Conservation (phyloP, 2,113 vertebrate genomes). For the Carassius carassius region DNA sequence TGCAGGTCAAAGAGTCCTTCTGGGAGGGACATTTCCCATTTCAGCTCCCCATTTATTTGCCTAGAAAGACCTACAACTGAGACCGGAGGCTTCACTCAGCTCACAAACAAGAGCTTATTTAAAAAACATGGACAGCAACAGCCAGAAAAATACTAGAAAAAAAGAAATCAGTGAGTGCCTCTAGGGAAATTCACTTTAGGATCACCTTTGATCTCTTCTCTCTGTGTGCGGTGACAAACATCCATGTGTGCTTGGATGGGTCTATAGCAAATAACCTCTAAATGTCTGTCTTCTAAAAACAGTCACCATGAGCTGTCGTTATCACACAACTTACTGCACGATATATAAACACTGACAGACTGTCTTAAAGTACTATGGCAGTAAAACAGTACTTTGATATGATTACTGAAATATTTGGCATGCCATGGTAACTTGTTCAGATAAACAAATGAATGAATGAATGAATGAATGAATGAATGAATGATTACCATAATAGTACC, state of each 20-base stretch:
- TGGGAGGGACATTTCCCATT: slow-evolving; percentile 15
- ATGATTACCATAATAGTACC: no score
- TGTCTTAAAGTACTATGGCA: background rate
- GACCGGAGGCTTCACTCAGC: background rate
- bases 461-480: no score
- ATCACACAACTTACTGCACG: slow-evolving; percentile 26
- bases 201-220: slow-evolving; percentile 46
- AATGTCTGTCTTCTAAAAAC: slow-evolving; percentile 19
- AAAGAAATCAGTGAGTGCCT: background rate
- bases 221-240: background rate
- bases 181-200: slow-evolving; percentile 33
- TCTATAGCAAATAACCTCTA: slow-evolving; percentile 23
- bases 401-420: no score
- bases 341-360: background rate
- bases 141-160: background rate
- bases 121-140: background rate
- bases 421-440: no score
- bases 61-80: slow-evolving; percentile 1
- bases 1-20: slow-evolving; percentile 22
- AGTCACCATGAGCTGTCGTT: background rate
- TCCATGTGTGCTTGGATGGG: background rate
- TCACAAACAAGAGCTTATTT: slow-evolving; percentile 36
- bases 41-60: background rate
- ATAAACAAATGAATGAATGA: no score
- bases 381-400: no score